Conservation (phyloP, 1,140 invertebrate species). For the Polypedilum pembai region DNA sequence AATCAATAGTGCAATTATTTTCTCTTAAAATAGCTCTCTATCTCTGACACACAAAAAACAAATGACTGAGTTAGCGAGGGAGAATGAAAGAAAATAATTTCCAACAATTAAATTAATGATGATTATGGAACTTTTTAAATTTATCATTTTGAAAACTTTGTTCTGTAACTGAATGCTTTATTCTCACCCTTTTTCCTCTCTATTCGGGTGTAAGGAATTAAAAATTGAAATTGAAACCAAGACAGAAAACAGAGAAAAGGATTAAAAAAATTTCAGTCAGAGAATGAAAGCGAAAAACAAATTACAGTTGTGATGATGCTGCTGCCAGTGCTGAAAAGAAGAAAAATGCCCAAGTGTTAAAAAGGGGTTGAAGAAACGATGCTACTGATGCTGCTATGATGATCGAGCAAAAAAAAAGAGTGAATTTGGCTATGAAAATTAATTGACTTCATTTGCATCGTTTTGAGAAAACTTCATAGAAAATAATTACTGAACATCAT, state of each 20-base stretch:
- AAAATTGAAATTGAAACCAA: constrained; percentile 26
- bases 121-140: constrained; percentile 8
- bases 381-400: neutral
- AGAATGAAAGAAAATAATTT: constrained; percentile 8
- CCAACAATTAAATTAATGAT: constrained; percentile 25
- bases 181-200: neutral
- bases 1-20: neutral
- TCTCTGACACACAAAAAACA: too few species aligned
- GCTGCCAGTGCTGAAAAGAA: neutral
- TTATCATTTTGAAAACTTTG: constrained; percentile 9
- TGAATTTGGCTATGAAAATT: constrained; percentile 15
- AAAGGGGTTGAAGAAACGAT: neutral
- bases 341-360: neutral
- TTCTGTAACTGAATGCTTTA: neutral
- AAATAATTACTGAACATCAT: neutral
- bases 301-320: constrained; percentile 6
- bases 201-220: neutral
- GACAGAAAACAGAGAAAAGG: constrained; percentile 9
- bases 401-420: neutral
- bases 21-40: too few species aligned
- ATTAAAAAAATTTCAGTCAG: constrained; percentile 9
- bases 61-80: too few species aligned
- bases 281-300: neutral
- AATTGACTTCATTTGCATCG: constrained; percentile 28
- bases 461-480: neutral